Evolutionary conservation across 92 coral and sea anemone genomes (phyloP).

Genomic region (Pocillopora meandrina): DNA sequence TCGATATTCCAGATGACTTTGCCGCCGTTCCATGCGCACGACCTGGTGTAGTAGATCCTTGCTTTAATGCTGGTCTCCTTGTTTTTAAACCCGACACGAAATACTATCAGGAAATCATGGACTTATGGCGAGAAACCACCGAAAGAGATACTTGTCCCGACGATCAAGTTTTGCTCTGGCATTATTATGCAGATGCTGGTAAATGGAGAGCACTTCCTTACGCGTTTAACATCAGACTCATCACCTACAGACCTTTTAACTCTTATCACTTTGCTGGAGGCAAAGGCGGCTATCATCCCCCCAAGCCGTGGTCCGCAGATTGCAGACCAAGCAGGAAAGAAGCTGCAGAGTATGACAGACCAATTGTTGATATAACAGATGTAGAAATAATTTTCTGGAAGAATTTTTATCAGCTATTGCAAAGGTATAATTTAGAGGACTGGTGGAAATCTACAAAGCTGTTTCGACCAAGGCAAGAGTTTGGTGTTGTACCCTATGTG

Average conservation of each 20-base stretch:
- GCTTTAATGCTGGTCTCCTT: conserved; percentile 82
- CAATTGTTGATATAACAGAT: conserved; percentile 52
- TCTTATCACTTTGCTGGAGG: conserved; percentile 60
- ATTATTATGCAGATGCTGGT: conserved; percentile 61
- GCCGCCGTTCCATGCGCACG: conserved; percentile 70
- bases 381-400: conserved; percentile 78
- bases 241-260: conserved; percentile 74
- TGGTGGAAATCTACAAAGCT: conserved; percentile 82
- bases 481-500: conserved; percentile 42
- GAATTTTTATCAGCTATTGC: conserved; percentile 70
- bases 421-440: conserved; percentile 52
- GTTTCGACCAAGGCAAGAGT: conserved; percentile 62
- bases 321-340: conserved; percentile 82
- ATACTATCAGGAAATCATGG: conserved; percentile 40
- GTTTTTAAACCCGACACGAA: conserved; percentile 60
- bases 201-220: conserved; percentile 80
- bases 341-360: conserved; percentile 63
- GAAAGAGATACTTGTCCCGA: conserved; percentile 53
- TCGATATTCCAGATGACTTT: conserved; percentile 64
- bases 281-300: conserved; percentile 46
- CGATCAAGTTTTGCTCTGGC: conserved; percentile 75
- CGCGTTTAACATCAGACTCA: conserved; percentile 76
- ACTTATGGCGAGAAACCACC: conserved; percentile 38
- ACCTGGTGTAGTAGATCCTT: conserved; percentile 72
- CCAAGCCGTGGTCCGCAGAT: conserved; percentile 79